phyloP scores from a whole-genome alignment of 53 echinoderm and acorn worm species.

The Holothuria scabra region DNA sequence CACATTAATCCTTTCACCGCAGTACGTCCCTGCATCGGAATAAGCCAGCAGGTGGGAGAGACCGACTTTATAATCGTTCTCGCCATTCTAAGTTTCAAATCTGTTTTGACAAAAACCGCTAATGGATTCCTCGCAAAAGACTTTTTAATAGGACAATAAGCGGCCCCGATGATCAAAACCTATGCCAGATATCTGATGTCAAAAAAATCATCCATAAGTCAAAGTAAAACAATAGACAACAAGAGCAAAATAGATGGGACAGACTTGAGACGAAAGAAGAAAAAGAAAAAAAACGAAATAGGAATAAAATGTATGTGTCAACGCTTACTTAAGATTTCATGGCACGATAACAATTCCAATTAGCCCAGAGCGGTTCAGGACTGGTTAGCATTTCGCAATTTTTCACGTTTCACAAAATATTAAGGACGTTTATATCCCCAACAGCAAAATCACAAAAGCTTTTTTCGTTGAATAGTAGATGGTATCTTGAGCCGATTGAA shows the following conservation, averaged over 20 bases:
- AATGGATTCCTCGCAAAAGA: conserved; percentile 36
- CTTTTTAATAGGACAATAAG: conserved; percentile 32
- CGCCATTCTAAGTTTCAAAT: neutral
- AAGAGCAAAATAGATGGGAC: neutral
- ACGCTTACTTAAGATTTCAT: conserved; percentile 39
- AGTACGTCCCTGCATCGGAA: neutral
- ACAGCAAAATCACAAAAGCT: conserved; percentile 23
- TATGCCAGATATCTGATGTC: too few relatives aligned
- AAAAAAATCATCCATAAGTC: neutral
- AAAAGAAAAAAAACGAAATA: conserved; percentile 13
- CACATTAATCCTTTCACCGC: too few relatives aligned
- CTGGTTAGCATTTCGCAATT: neutral
- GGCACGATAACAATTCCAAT: conserved; percentile 23
- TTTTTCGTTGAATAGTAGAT: conserved; percentile 10
- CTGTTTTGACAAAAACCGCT: conserved; percentile 11
- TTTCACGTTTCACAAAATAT: conserved; percentile 18
- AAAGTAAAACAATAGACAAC: neutral
- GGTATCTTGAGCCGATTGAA: neutral
- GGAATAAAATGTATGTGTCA: conserved; percentile 26
- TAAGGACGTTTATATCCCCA: conserved; percentile 26
- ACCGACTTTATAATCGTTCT: conserved; percentile 8
- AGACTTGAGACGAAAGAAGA: neutral
- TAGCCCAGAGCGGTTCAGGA: conserved; percentile 31
- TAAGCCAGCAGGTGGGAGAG: conserved; percentile 26
- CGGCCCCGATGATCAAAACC: conserved; percentile 17